Evolutionary conservation across 2,113 vertebrate genomes (phyloP), one percentile per base, ranked within the genome.

Genomic region (Gadus macrocephalus): DNA sequence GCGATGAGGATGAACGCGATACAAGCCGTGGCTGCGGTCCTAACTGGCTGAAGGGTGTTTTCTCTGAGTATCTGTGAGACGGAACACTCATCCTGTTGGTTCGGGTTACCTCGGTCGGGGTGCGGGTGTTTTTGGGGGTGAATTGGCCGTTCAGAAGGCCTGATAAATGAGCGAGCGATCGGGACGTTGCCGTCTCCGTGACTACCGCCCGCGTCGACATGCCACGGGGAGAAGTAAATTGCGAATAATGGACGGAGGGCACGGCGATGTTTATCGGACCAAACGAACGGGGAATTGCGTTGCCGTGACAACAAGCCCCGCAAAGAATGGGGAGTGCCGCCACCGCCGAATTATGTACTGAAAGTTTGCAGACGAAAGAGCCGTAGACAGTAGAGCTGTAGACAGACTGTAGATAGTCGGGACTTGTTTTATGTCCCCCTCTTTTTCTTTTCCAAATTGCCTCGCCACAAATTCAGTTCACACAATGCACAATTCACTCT

Each of bases 261-360:
- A 62, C 61, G 3, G 72, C 86, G 81, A 86, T 88, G 83, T 86
- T 85, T 84, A 87, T 85, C 78, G 71, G 78, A 82, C 80, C 76
- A 80, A 85, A 87, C 74, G 80, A 88, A 78, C 75, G 75, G 77
- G 25, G 25, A 25, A 78, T 78, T 78, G 61, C 73, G 76, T 49
- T 64, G 66, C 70, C 20, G 76, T 82, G 82, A 87, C 86, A 85
- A 80, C 78, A 72, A 69, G 78, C 73, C 76, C 76, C 77, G 70
- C 63, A 75, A 63, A 74, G 59, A 74, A 55, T 3, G 42, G 12
- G 7, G 42, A 83, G 66, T 71, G 79, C 83, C 74, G 71, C 75
- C 76, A 70, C 75, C 83, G 73, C 76, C 49, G 81, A 77, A 80
- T 66, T 67, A 78, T 83, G 75, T 67, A 75, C 77, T 78, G 74